Base-by-base conservation (phyloP, 2,113 vertebrate genomes). In the Tichodroma muraria region DNA sequence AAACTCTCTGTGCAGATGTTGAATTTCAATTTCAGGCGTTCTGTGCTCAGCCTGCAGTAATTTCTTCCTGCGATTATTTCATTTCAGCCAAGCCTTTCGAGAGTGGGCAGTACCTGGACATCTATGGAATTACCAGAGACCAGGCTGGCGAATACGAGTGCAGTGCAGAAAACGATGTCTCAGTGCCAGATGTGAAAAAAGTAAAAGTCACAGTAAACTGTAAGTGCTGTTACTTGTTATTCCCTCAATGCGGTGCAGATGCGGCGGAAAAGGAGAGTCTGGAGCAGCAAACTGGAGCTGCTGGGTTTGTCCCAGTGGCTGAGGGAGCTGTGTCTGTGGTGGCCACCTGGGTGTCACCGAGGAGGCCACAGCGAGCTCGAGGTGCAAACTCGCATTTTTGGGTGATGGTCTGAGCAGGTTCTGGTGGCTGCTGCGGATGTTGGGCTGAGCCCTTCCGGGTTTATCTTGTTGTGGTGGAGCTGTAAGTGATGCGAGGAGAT, bases 141-240 rank as follows among this genome's bases (percentile, higher is more conserved):
- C 99, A 99, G 95, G 98, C 99, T 33, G 99, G 99, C 59, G 98
- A 99, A 65, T 99, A 99, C 6, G 99, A 99, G 89, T 99, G 99
- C 97, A 98, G 98, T 3, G 99, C 99, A 4, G 98, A 99, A 85
- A 99, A 99, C 9, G 99, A 99, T 25, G 99, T 99, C 76, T 98
- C 99, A 2, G 99, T 98, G 75, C 98, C 99, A 13, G 99, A 99
- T 10, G 99, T 98, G 97, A 99, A 63, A 79, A 99, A 99, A 97
- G 99, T 99, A 18, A 99, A 98, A 98, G 95, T 99, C 96, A 98
- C 98, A 97, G 99, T 99, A 20, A 99, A 99, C 98, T 99, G 99
- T 99, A 98, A 99, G 99, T 99, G 66, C 2, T 6, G 11, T 12
- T 40, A 11, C 3, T 44, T 85, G 38, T 75, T 82, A 10, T 42